These are phyloP conservation scores for Oceanodroma tethys DNA, from an alignment of 2,113 vertebrate species.

Conservation along the genomic window DNA sequence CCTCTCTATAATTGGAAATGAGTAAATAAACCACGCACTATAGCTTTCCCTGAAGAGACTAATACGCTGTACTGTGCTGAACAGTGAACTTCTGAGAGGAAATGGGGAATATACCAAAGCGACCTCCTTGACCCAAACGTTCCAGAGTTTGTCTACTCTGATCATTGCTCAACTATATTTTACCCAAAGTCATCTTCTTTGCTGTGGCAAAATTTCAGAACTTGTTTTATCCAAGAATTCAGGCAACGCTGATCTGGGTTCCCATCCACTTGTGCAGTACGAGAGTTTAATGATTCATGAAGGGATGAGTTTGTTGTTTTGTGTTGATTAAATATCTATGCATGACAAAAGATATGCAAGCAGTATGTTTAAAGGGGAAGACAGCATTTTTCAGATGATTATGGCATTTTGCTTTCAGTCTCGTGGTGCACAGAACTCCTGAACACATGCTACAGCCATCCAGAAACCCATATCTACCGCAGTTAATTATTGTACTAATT, in stretches of 20 bases:
- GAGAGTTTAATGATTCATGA: neutral
- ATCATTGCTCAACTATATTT: neutral
- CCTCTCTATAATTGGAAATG: neutral
- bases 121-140: neutral
- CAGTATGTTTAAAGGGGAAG: neutral
- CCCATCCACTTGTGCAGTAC: neutral
- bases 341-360: neutral
- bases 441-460: neutral
- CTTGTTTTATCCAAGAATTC: neutral
- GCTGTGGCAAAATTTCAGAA: neutral
- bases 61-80: neutral
- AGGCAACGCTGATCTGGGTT: neutral
- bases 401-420: neutral
- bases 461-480: neutral
- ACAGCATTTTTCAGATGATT: neutral
- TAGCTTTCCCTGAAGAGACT: neutral
- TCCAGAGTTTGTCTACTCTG: neutral
- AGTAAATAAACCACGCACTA: neutral
- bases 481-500: neutral
- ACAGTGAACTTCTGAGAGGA: neutral
- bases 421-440: neutral
- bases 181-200: neutral
- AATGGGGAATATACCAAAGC: neutral
- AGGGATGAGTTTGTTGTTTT: neutral
- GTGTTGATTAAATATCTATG: neutral